These are phyloP conservation scores for Poliocrania exsul DNA, from an alignment of 2,797 vertebrate species.

Conservation along the genomic window DNA sequence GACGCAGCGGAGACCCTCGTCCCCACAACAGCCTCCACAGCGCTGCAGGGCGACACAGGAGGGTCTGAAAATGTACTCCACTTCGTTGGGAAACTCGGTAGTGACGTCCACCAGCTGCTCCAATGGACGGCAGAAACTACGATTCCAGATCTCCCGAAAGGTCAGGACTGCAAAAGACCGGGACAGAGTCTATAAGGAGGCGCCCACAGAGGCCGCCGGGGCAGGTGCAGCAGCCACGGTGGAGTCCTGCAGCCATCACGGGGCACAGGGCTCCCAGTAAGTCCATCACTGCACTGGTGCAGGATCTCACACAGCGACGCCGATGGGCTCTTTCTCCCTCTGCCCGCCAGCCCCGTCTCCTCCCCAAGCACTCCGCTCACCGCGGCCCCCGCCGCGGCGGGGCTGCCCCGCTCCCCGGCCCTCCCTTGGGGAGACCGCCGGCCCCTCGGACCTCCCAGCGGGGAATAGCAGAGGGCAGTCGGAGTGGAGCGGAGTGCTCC, in stretches of 20 bases:
- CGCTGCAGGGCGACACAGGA: constrained; percentile 90
- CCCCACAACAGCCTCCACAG: constrained; percentile 92
- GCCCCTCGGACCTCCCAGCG: neutral
- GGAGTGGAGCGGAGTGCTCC: neutral
- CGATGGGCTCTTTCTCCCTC: neutral
- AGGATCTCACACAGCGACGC: neutral
- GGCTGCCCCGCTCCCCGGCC: neutral
- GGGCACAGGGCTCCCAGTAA: neutral
- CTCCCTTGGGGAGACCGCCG: too few relatives aligned
- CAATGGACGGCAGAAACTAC: constrained; percentile 91
- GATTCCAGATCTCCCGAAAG: constrained; percentile 92
- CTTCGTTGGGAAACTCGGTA: constrained; percentile 88
- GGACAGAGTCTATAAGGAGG: neutral
- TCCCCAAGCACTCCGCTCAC: neutral
- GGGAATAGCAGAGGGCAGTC: neutral
- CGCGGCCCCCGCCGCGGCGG: neutral
- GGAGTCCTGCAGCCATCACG: neutral
- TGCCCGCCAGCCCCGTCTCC: neutral
- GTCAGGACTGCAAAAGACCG: constrained; percentile 79
- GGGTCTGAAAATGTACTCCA: constrained; percentile 92
- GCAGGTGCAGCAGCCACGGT: neutral
- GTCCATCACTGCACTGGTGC: neutral
- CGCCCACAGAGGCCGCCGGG: neutral
- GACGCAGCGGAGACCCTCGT: constrained; percentile 89
- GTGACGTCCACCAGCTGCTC: constrained; percentile 91